A percentile compares a stretch with the other conserved stretches of the same genome.
Conservation (phyloP, 2,113 vertebrate genomes). For the Strigops habroptila region DNA sequence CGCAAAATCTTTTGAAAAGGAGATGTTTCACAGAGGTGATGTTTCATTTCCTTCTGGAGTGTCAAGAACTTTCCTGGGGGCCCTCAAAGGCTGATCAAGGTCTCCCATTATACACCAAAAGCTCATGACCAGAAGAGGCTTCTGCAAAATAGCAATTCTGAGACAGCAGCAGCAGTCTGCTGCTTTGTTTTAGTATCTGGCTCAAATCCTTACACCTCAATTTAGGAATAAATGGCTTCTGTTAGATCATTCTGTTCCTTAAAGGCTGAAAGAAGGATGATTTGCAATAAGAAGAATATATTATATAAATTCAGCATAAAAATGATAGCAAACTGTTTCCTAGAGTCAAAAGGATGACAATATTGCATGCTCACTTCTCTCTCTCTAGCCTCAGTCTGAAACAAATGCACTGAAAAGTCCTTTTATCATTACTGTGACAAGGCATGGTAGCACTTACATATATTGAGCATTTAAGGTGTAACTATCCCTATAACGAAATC, state of each 20-base stretch:
- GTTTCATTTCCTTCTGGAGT: background rate
- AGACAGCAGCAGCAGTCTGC: background rate
- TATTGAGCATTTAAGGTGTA: background rate
- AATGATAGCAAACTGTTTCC: background rate
- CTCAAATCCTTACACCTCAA: background rate
- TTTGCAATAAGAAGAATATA: background rate
- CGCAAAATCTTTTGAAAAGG: background rate
- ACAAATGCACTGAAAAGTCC: background rate
- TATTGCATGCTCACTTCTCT: background rate
- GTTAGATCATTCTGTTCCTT: background rate
- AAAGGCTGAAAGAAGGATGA: fast-evolving
- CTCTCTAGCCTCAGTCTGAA: background rate
- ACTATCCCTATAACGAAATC: background rate
- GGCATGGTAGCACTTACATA: fast-evolving
- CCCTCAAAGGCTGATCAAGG: background rate
- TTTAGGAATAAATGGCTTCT: background rate
- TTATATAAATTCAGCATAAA: background rate
- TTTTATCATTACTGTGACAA: background rate
- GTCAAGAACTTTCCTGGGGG: background rate
- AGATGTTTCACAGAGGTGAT: background rate
- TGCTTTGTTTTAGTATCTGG: background rate
- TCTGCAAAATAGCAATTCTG: background rate
- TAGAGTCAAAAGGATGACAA: background rate
- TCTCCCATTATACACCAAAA: background rate
- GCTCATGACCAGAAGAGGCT: background rate